phyloP scores from a whole-genome alignment of 2,113 vertebrate genomes.

The Hippocampus guttulatus region DNA sequence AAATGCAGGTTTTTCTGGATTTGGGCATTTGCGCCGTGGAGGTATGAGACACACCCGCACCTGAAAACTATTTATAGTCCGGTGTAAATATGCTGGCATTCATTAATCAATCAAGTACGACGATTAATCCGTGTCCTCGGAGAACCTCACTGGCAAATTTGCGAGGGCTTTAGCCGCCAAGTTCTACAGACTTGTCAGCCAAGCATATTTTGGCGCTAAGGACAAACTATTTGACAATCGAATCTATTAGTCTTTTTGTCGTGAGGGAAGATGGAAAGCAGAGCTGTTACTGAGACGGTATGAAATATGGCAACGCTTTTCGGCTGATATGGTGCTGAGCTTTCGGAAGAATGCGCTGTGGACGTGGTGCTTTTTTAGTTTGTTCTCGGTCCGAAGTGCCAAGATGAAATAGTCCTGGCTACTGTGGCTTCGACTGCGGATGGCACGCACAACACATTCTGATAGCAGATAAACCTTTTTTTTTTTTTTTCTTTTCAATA shows the following conservation, averaged over 20 bases:
- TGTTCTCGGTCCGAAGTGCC: background rate
- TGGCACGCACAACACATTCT: background rate
- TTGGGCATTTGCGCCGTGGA: background rate
- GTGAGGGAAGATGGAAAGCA: background rate
- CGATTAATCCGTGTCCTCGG: background rate
- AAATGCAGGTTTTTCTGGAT: background rate
- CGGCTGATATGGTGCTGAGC: background rate
- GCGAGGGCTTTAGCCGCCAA: background rate
- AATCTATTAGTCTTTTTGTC: background rate
- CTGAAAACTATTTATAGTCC: background rate
- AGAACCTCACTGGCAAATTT: background rate
- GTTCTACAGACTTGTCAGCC: background rate
- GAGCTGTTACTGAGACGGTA: background rate
- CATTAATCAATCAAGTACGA: background rate
- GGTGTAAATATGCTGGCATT: background rate
- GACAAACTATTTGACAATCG: background rate
- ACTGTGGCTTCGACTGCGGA: background rate
- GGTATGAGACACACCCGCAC: background rate
- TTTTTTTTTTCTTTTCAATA: background rate
- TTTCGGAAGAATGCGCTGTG: background rate
- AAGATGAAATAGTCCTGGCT: slow-evolving; percentile 4
- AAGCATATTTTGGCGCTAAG: background rate
- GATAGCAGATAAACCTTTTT: background rate
- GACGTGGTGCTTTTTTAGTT: background rate
- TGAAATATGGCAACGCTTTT: background rate